These are phyloP conservation scores for Ochotona princeps DNA, from an alignment of 2,113 vertebrate genomes.

Conservation along the genomic window DNA sequence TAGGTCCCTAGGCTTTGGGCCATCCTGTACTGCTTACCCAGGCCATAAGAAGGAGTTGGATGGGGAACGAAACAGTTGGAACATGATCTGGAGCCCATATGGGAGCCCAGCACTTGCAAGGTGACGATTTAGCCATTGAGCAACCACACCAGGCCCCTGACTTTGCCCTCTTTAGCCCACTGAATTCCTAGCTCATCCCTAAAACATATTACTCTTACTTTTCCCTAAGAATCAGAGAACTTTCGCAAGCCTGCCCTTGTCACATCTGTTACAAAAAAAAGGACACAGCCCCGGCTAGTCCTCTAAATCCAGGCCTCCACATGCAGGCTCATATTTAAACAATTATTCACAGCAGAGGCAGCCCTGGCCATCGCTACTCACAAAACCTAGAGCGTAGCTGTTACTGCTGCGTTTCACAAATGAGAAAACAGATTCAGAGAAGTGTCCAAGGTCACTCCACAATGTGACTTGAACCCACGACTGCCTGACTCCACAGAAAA, in stretches of 20 bases:
- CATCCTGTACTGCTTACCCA: too few relatives aligned
- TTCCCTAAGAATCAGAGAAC: neutral
- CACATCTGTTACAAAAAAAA: neutral
- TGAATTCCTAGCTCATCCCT: neutral
- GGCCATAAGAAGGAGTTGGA: too few relatives aligned
- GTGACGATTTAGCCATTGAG: too few relatives aligned
- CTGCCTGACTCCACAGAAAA: neutral
- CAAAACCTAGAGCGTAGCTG: neutral
- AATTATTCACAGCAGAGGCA: neutral
- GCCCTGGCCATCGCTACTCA: neutral
- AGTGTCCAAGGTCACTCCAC: neutral
- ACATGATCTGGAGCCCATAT: too few relatives aligned
- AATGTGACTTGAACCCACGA: neutral
- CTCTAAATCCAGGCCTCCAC: neutral
- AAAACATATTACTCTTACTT: neutral
- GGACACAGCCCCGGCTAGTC: neutral
- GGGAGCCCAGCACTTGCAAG: too few relatives aligned
- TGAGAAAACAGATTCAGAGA: neutral
- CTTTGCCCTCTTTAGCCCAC: neutral
- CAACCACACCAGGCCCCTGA: neutral
- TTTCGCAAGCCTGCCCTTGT: neutral
- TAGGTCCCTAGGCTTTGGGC: too few relatives aligned
- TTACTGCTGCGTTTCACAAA: neutral
- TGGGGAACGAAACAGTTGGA: too few relatives aligned
- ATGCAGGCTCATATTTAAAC: neutral